Base-by-base conservation (phyloP, 1,140 invertebrate genomes). In the Caenorhabditis inopinata region DNA sequence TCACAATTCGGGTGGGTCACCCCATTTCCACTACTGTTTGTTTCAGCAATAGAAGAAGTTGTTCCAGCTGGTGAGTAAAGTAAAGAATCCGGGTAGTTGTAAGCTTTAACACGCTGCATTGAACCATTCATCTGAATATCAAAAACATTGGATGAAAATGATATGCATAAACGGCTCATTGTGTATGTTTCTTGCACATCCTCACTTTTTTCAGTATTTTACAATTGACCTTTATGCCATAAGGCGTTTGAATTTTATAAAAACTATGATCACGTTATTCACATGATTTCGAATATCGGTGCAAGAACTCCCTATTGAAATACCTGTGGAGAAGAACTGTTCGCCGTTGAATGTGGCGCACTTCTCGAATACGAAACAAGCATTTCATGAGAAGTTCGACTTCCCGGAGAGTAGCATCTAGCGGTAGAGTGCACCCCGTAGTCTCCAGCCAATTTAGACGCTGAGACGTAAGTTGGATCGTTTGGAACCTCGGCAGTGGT, bases 31-130 rank as follows among this genome's bases (percentile, higher is more conserved):
- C 76, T 78, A 38, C 76, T 78, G 42, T 51, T 58, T 11, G 76
- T 78, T 25, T 78, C 76, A 46, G 76, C 76, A n/a, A 78, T 78
- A 1, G 78, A 79, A 25, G 78, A 79, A 11, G 62, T 62, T 16
- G 78, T 79, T 7, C 78, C 78, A 74, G 78, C 78, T 18, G 78
- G 78, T n/a, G 62, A 74, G 38, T 79, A 79, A n/a, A 79, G 78
- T 14, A 79, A 38, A 14, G 78, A 74, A 35, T 79, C 78, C 27
- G 78, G 35, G n/a, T 58, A 79, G 18, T 79, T 79, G 49, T 79
- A 79, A 11, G 78, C 78, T 35, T 45, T 75, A 18, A 79, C 78
- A 23, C 78, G 29, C 38, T 79, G 78, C 35, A 58, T 58, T n/a
- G 78, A 79, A n/a, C 62, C 42, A 9, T 58, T 79, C 78, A 79